phyloP scores from a whole-genome alignment of 2,113 vertebrate genomes.

The Mellivora capensis region DNA sequence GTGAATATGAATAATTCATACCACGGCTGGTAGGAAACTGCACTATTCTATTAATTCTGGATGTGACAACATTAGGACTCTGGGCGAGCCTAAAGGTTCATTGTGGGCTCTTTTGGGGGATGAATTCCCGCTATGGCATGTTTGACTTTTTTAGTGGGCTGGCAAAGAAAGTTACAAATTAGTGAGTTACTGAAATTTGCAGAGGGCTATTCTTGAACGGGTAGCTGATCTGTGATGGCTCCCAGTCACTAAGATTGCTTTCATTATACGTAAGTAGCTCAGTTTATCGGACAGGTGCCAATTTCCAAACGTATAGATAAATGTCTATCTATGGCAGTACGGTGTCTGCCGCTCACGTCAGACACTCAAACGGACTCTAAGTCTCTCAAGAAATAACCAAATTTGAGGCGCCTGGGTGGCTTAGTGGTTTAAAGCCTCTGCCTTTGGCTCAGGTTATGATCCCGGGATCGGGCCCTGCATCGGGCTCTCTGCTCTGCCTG shows the following conservation, averaged over 20 bases:
- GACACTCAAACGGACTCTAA: not conserved
- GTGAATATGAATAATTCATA: constrained; percentile 50
- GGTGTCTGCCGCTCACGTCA: not conserved
- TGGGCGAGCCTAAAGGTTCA: not conserved
- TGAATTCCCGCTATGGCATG: not conserved
- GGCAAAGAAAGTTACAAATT: not conserved
- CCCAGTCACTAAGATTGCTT: not conserved
- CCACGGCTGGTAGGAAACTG: not conserved
- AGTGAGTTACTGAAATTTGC: not conserved
- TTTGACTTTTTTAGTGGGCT: not conserved
- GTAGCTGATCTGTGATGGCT: not conserved
- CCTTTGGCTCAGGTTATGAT: too few relatives aligned
- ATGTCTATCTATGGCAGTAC: too few relatives aligned
- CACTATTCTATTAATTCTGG: not conserved
- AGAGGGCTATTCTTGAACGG: not conserved
- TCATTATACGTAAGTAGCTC: not conserved
- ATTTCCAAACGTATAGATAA: not conserved
- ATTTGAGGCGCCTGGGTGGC: too few relatives aligned
- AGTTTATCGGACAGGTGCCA: not conserved
- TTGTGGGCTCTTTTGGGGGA: constrained; percentile 1
- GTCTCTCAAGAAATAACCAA: constrained; percentile 25
- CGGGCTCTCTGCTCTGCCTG: too few relatives aligned
- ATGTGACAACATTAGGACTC: not conserved
- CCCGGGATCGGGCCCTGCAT: too few relatives aligned
- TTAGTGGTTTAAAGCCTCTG: too few relatives aligned